These are phyloP conservation scores for Phymastichus coffea DNA, from an alignment of 1,140 invertebrate species.

Conservation along the genomic window DNA sequence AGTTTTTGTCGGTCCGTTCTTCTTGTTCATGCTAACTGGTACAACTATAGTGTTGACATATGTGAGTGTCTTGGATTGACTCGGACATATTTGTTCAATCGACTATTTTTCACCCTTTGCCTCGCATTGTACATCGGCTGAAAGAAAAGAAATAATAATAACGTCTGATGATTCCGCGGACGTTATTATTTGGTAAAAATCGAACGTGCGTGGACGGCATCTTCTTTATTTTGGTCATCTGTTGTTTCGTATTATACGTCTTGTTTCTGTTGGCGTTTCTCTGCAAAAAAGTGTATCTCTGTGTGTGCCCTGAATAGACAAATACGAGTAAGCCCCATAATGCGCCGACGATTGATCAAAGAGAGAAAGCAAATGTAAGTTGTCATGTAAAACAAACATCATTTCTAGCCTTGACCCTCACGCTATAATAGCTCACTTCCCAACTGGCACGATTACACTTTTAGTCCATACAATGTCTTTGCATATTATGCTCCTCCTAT, in stretches of 20 bases:
- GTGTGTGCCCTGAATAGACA: slow-evolving; percentile 24
- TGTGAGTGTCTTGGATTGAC: too few species aligned
- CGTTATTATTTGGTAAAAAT: too few species aligned
- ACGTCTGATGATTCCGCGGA: too few species aligned
- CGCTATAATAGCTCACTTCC: slow-evolving; percentile 47
- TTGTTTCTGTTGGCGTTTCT: slow-evolving; percentile 17
- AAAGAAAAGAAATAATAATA: too few species aligned
- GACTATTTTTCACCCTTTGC: too few species aligned
- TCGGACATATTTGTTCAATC: too few species aligned
- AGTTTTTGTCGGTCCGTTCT: slow-evolving; percentile 8
- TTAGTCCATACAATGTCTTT: too few species aligned
- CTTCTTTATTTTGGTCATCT: background rate
- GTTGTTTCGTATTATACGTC: background rate
- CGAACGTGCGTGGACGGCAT: background rate
- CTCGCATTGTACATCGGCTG: too few species aligned
- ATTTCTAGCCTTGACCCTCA: slow-evolving; percentile 47
- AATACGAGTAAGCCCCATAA: slow-evolving; percentile 26
- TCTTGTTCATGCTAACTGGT: slow-evolving; percentile 5
- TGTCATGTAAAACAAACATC: slow-evolving; percentile 49
- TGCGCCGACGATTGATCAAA: slow-evolving; percentile 47
- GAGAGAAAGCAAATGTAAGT: slow-evolving; percentile 52
- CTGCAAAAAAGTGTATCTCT: slow-evolving; percentile 20
- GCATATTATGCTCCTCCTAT: slow-evolving; percentile 32
- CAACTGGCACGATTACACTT: slow-evolving; percentile 58
- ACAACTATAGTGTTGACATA: too few species aligned